Evolutionary conservation across 2,888 invertebrate species (phyloP), one percentile per base, ranked within the genome.

Genomic region (Tanaodytes sp.): DNA sequence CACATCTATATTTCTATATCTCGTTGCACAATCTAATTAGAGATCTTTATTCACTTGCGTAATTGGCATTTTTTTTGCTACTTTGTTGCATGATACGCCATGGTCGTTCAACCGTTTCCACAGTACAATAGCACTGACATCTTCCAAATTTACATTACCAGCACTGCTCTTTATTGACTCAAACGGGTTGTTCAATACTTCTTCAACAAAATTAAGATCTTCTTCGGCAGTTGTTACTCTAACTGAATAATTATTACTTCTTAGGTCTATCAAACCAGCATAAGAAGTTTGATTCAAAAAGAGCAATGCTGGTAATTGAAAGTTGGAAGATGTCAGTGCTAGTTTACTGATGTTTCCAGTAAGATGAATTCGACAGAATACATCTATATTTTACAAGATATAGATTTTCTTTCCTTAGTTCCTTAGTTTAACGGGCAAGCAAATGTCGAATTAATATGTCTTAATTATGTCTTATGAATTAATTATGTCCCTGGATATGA

Each of bases 401-500:
- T 61, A 1, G 37, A 51, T 33, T 5, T 49, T 0, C 61, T 42
- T n/a, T 61, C 61, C 14, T 20, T 51, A 9, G 31, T n/a, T 12
- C 27, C 58, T 1, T 76, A 75, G 73, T 74, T 73, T 30, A 23
- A 19, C 3, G 31, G 43, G 0, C 73, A 74, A 14, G 66, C 65
- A 1, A 71, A 72, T 12, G 33, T 76, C 1, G 15, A 49, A 1
- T 40, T 68, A 0, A 40, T 75, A 12, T 23, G 49, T 12, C 72
- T n/a, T n/a, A n/a, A n/a, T n/a, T n/a, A n/a, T n/a, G n/a, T n/a
- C n/a, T n/a, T n/a, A n/a, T n/a, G n/a, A 65, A 52, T 72, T 75
- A 1, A 43, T 73, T 12, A 57, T 71, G 8, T 74, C 72, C 1
- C 65, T 73, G 6, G 75, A 77, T 42, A 40, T 75, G 3, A 78